These are phyloP conservation scores for Pelecanus crispus DNA, from an alignment of 2,113 vertebrate genomes.

Conservation along the genomic window DNA sequence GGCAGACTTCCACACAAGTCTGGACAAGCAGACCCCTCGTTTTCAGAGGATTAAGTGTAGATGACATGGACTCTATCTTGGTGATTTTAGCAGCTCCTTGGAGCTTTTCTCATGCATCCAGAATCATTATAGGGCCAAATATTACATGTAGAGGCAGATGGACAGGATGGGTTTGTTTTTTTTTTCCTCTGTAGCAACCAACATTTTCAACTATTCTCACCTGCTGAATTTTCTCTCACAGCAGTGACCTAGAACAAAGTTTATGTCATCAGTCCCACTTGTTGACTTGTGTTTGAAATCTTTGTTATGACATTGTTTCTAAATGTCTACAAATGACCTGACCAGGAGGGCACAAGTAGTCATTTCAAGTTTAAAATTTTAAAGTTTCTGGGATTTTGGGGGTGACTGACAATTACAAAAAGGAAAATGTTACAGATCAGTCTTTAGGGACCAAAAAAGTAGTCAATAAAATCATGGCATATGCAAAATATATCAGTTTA, in stretches of 20 bases:
- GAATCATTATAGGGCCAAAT: background rate
- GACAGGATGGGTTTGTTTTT: background rate
- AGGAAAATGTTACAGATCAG: background rate
- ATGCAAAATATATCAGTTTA: background rate
- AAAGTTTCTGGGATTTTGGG: background rate
- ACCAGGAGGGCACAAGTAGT: background rate
- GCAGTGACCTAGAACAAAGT: background rate
- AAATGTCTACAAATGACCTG: background rate
- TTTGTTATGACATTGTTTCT: background rate
- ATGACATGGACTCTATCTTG: background rate
- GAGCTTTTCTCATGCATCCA: background rate
- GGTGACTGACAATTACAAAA: background rate
- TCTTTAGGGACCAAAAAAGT: background rate
- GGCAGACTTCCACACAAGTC: background rate
- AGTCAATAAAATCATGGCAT: background rate
- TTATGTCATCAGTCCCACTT: background rate
- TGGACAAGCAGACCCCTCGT: rapidly evolving
- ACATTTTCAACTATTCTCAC: background rate
- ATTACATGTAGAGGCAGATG: background rate
- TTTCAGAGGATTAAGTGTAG: background rate
- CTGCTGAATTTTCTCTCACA: background rate
- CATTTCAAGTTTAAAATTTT: background rate
- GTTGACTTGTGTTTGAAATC: background rate
- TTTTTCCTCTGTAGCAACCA: background rate
- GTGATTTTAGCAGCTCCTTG: background rate